Evolutionary conservation across 2,888 invertebrate species (phyloP).

Genomic region (Carcina quercana): DNA sequence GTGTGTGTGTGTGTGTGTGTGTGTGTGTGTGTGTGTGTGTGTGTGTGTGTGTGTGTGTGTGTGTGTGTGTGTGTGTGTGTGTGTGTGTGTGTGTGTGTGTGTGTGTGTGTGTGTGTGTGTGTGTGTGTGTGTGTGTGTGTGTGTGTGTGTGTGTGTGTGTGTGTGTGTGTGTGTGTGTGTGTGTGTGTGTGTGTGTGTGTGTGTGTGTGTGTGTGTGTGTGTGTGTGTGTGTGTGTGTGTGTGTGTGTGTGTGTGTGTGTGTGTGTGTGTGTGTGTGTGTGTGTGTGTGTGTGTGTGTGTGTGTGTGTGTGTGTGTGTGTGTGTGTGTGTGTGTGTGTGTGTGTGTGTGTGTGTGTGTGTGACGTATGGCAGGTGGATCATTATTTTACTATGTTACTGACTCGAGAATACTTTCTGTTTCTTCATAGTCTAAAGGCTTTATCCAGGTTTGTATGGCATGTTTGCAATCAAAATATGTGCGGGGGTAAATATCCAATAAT

Average conservation of each 20-base stretch:
- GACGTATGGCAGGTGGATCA: no score
- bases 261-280: not conserved
- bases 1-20: slow-evolving; percentile 10
- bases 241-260: not conserved
- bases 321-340: not conserved
- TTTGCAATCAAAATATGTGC: no score
- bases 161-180: slow-evolving; percentile 2
- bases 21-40: slow-evolving; percentile 4
- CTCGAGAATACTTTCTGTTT: no score
- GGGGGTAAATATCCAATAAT: no score
- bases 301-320: not conserved
- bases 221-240: not conserved
- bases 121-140: slow-evolving; percentile 3
- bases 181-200: slow-evolving; percentile 14
- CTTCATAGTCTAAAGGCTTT: no score
- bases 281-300: not conserved
- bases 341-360: slow-evolving; percentile 6
- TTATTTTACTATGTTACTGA: no score
- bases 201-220: slow-evolving; percentile 12
- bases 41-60: slow-evolving; percentile 2
- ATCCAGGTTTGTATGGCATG: no score
- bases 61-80: slow-evolving; percentile 1
- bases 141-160: slow-evolving; percentile 3
- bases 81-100: slow-evolving; percentile 2
- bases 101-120: slow-evolving; percentile 2